Conservation (phyloP, 2,888 invertebrate species). For the Scotopteryx bipunctaria region DNA sequence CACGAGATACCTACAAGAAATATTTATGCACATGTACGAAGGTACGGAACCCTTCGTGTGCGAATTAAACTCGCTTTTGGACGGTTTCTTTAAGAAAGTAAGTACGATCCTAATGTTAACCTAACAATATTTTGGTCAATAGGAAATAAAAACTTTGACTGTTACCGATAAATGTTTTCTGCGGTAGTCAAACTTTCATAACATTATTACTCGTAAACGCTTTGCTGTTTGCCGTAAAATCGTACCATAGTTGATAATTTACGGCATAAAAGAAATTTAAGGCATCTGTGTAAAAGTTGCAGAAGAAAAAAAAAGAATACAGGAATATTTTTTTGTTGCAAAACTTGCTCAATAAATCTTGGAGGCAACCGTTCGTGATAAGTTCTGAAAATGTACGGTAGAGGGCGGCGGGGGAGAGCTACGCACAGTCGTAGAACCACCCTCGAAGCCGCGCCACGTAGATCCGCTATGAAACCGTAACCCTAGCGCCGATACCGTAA, state of each 20-base stretch:
- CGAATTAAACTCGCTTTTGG: no score
- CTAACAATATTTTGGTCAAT: no score
- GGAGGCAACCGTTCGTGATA: slow-evolving; percentile 36
- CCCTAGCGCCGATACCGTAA: slow-evolving; percentile 10
- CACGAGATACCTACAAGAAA: no score
- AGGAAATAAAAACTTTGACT: no score
- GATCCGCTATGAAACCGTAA: slow-evolving; percentile 25
- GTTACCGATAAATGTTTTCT: no score
- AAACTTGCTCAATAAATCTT: slow-evolving; percentile 46
- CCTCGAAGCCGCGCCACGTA: slow-evolving; percentile 45
- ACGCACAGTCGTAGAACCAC: slow-evolving; percentile 52
- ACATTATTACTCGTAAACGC: no score
- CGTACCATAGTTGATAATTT: slow-evolving; percentile 10
- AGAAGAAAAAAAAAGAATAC: slow-evolving; percentile 27
- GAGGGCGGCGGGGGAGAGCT: slow-evolving; percentile 39
- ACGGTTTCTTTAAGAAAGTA: no score
- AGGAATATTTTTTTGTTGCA: slow-evolving; percentile 34
- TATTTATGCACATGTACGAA: no score
- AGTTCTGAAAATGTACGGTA: slow-evolving; percentile 41
- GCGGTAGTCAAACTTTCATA: no score
- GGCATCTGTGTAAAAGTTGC: slow-evolving; percentile 33
- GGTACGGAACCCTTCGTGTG: no score
- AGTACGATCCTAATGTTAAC: no score
- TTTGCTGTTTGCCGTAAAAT: not conserved
- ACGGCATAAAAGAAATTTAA: slow-evolving; percentile 26